Evolutionary conservation across 2,113 vertebrate species (phyloP).

Genomic region (Tupaia tana): DNA sequence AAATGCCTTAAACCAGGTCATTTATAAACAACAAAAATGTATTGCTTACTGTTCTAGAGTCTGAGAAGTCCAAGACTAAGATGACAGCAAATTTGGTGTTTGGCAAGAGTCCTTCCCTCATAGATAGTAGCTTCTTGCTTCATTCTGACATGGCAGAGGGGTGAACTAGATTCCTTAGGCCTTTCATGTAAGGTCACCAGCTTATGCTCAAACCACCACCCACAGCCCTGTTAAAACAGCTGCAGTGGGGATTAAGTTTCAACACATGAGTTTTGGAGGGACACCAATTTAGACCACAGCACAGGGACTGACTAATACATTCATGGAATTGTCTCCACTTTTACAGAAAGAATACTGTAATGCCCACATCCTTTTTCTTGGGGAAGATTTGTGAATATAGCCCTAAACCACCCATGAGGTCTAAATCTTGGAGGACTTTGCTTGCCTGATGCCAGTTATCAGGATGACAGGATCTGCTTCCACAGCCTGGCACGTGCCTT

Average conservation of each 20-base stretch:
- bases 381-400: not conserved
- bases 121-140: not conserved
- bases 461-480: not conserved
- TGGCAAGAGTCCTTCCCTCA: not conserved
- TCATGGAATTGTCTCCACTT: not conserved
- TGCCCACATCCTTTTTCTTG: not conserved
- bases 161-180: not conserved
- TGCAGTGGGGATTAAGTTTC: not conserved
- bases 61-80: not conserved
- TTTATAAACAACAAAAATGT: not conserved
- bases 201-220: not conserved
- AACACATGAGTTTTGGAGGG: not conserved
- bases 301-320: not conserved
- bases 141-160: not conserved
- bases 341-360: not conserved
- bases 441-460: rapidly evolving
- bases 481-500: not conserved
- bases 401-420: rapidly evolving
- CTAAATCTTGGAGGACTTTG: no score
- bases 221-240: not conserved
- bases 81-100: not conserved
- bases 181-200: not conserved
- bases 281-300: not conserved
- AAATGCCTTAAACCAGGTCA: not conserved
- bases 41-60: not conserved